A percentile compares a stretch with the other conserved stretches of the same genome.
These are phyloP conservation scores for Anomalospiza imberbis DNA, from an alignment of 2,797 vertebrate species.

Conservation along the genomic window DNA sequence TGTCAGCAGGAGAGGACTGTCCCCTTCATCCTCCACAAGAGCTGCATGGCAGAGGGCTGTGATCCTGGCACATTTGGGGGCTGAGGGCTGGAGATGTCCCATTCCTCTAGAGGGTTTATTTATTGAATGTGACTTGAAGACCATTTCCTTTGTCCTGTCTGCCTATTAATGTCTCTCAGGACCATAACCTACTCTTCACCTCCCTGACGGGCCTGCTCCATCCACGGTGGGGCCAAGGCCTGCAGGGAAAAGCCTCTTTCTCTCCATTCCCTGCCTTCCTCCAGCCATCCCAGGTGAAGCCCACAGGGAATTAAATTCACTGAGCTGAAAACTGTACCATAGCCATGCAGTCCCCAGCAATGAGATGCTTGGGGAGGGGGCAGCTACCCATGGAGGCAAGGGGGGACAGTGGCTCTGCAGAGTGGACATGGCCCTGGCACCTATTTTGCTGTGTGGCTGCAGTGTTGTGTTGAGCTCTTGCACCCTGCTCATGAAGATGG, in stretches of 20 bases:
- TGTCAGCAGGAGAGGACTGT: rapidly evolving
- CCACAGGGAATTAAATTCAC: background rate
- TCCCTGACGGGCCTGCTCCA: background rate
- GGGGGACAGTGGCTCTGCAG: background rate
- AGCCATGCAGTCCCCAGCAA: background rate
- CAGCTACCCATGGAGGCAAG: background rate
- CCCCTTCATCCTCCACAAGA: background rate
- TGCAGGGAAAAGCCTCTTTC: background rate
- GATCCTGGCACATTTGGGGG: background rate
- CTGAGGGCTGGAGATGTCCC: background rate
- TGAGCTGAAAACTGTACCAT: background rate
- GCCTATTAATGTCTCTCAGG: background rate
- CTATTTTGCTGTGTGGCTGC: background rate
- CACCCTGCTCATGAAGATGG: too few relatives aligned
- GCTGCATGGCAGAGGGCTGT: rapidly evolving
- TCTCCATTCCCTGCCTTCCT: background rate
- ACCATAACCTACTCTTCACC: background rate
- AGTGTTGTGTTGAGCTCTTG: background rate
- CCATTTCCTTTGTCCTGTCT: background rate
- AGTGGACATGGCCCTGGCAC: background rate
- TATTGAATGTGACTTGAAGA: background rate
- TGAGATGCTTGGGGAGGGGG: rapidly evolving
- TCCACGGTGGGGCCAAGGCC: background rate
- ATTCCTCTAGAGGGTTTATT: background rate
- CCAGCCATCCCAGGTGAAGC: background rate